Evolutionary conservation across 23 tunicate genomes (phyloP).

Genomic region (Aplidium turbinatum): DNA sequence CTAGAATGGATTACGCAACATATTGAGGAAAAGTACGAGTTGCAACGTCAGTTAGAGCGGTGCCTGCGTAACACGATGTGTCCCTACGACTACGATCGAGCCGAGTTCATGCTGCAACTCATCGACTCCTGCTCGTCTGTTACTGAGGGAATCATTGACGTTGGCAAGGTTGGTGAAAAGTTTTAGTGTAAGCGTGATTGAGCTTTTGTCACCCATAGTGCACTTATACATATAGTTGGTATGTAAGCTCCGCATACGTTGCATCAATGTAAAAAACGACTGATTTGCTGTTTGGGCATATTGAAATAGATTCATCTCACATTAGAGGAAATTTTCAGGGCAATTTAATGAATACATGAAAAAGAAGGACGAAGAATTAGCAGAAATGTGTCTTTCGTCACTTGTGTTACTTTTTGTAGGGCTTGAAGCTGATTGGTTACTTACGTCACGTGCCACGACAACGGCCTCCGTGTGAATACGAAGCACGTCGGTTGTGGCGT

Average conservation of each 20-base stretch:
- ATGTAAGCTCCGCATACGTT: too few relatives aligned
- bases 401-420: not conserved
- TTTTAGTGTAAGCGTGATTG: too few relatives aligned
- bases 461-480: conserved; percentile 29
- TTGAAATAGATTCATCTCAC: not conserved
- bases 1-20: conserved; percentile 33
- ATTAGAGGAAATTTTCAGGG: not conserved
- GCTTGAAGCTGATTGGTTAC: conserved; percentile 22
- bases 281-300: too few relatives aligned
- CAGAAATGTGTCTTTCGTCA: too few relatives aligned
- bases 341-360: too few relatives aligned
- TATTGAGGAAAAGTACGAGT: conserved; percentile 3
- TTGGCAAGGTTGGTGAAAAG: not conserved
- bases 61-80: conserved; percentile 32
- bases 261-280: too few relatives aligned
- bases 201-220: not conserved
- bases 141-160: not conserved
- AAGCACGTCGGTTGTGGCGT: conserved; percentile 28
- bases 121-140: not conserved
- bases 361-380: too few relatives aligned
- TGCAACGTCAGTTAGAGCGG: conserved; percentile 19
- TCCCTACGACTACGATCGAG: conserved; percentile 47
- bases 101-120: conserved; percentile 38
- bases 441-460: conserved; percentile 34
- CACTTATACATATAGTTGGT: not conserved